Evolutionary conservation across 2,797 vertebrate species (phyloP).

Genomic region (Cheirogaleus major): DNA sequence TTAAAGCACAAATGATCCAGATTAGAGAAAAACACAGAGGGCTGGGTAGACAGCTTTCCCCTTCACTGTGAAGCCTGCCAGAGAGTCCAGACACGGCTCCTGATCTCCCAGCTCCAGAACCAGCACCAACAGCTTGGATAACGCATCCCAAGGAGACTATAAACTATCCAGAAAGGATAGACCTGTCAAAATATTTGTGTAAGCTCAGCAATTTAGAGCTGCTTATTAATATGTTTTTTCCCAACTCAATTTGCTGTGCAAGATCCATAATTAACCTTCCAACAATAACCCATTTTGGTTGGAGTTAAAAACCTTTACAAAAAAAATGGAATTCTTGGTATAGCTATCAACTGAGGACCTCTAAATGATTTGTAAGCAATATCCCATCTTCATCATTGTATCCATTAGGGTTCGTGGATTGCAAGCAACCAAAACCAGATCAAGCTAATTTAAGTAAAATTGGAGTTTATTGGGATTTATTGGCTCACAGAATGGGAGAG

Average conservation of each 20-base stretch:
- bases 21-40: not conserved
- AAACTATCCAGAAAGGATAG: conserved; percentile 24
- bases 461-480: not conserved
- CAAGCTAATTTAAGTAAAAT: not conserved
- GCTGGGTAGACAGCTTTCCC: not conserved
- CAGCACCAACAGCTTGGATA: not conserved
- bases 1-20: not conserved
- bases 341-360: not conserved
- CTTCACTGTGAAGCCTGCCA: not conserved
- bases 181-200: conserved; percentile 68
- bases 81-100: not conserved
- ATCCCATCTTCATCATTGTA: not conserved
- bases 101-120: not conserved
- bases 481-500: conserved; percentile 21
- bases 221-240: conserved; percentile 52
- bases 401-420: not conserved
- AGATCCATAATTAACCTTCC: conserved; percentile 51
- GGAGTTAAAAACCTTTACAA: not conserved
- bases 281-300: conserved; percentile 24
- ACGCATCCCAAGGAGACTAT: not conserved
- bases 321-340: conserved; percentile 21
- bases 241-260: conserved; percentile 38
- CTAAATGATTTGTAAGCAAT: not conserved
- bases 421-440: conserved; percentile 15
- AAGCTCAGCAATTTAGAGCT: conserved; percentile 46